Evolutionary conservation across 2,888 invertebrate species (phyloP).

Genomic region (Drosophila macrospina): DNA sequence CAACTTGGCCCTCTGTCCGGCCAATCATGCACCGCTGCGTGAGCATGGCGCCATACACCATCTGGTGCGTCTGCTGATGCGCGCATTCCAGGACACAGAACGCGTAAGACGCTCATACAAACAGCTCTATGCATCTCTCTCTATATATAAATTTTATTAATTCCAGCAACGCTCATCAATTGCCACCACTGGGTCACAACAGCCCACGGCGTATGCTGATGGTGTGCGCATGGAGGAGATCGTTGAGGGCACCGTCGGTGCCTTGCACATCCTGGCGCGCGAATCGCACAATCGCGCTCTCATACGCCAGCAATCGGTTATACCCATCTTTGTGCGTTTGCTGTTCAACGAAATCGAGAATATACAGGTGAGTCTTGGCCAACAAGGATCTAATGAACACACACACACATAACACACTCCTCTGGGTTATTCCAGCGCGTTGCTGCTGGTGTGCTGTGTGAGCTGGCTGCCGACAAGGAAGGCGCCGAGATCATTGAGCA

Average conservation of each 20-base stretch:
- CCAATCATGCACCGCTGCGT: conserved; percentile 97
- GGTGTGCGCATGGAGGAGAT: conserved; percentile 99
- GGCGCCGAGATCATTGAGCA: conserved; percentile 99
- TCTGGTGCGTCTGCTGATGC: conserved; percentile 95
- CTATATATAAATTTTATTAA: no score
- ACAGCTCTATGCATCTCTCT: no score
- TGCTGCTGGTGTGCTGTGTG: conserved; percentile 98
- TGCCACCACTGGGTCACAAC: conserved; percentile 91
- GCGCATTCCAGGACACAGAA: conserved; percentile 98
- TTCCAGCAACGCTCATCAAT: conserved; percentile 91
- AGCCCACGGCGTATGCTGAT: conserved; percentile 93
- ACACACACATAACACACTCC: background rate
- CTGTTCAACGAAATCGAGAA: conserved; percentile 99
- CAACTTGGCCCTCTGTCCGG: conserved; percentile 97
- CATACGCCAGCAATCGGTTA: conserved; percentile 96
- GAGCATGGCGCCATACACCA: conserved; percentile 98
- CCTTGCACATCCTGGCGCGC: conserved; percentile 97
- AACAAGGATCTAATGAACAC: background rate
- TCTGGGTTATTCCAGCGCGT: conserved; percentile 89
- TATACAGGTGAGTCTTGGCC: conserved; percentile 87
- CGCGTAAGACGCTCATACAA: conserved; percentile 87
- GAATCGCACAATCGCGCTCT: conserved; percentile 97
- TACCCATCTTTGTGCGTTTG: conserved; percentile 98
- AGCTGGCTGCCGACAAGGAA: conserved; percentile 98
- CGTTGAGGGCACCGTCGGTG: conserved; percentile 98